These are phyloP conservation scores for Drosophila kepulauana DNA, from an alignment of 1,140 invertebrate genomes.

Conservation along the genomic window DNA sequence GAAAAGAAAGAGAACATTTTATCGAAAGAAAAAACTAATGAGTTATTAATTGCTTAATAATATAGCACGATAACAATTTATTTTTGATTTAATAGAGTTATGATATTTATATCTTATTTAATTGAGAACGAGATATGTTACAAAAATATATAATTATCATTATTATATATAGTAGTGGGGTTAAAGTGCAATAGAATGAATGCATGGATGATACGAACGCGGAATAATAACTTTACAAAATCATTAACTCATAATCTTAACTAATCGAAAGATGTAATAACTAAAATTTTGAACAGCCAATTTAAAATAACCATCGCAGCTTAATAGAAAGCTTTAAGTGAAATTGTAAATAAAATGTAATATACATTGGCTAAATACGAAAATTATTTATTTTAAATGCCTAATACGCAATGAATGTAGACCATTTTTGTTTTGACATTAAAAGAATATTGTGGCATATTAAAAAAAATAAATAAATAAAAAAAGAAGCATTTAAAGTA, in stretches of 20 bases:
- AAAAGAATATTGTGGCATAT: constrained; percentile 7
- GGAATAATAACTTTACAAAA: constrained; percentile 48
- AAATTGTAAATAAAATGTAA: no score
- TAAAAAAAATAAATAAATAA: constrained; percentile 15
- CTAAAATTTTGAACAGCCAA: neutral
- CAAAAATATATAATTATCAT: constrained; percentile 24
- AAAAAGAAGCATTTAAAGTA: constrained; percentile 27
- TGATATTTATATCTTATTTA: constrained; percentile 5
- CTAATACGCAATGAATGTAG: constrained; percentile 11
- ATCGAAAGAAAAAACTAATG: constrained; percentile 5
- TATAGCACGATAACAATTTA: constrained; percentile 2
- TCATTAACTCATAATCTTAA: constrained; percentile 20
- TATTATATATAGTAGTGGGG: constrained; percentile 26
- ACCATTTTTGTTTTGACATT: neutral
- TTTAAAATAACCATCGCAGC: neutral
- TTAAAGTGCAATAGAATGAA: constrained; percentile 49
- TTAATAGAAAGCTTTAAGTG: no score
- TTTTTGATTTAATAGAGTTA: neutral
- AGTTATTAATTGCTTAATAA: constrained; percentile 10
- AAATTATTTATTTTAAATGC: constrained; percentile 12
- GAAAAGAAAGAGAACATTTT: neutral
- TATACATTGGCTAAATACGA: no score
- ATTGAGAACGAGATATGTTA: neutral
- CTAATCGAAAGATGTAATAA: neutral
- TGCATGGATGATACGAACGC: constrained; percentile 71